Evolutionary conservation across 2,113 vertebrate genomes (phyloP).

Genomic region (Spermophilus dauricus): DNA sequence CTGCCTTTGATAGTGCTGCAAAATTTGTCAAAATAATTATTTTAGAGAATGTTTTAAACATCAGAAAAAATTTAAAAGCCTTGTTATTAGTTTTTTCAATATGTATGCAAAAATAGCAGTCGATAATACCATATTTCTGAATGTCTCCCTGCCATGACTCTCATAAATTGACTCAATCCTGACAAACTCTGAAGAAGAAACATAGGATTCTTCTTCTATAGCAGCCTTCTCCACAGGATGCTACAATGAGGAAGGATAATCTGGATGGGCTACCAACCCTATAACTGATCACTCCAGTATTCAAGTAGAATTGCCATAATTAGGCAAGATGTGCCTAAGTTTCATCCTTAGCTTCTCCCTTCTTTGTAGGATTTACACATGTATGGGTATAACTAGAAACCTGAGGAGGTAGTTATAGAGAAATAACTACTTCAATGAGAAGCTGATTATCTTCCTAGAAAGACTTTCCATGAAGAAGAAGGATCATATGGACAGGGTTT

Average conservation of each 20-base stretch:
- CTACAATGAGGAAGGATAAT: background rate
- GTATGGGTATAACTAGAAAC: background rate
- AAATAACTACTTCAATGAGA: background rate
- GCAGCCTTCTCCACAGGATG: background rate
- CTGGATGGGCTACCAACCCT: background rate
- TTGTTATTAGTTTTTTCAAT: constrained; percentile 8
- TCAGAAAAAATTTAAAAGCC: background rate
- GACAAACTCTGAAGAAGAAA: background rate
- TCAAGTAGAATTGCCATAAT: background rate
- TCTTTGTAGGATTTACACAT: background rate
- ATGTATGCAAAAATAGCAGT: constrained; percentile 21
- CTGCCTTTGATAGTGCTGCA: background rate
- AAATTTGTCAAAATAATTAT: constrained; percentile 28
- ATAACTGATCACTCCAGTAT: background rate
- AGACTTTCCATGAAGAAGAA: background rate
- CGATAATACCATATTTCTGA: background rate
- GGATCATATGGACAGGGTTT: background rate
- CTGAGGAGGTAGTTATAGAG: background rate
- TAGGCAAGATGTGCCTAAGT: background rate
- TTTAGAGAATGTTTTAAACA: constrained; percentile 61
- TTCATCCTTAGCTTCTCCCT: background rate
- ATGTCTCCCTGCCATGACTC: background rate
- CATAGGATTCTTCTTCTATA: background rate
- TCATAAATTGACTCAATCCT: background rate
- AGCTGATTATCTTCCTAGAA: background rate